Percentiles rank a stretch among this genome's conserved stretches.
Evolutionary conservation across 2,113 vertebrate species (phyloP).

Genomic region (Mastomys coucha): DNA sequence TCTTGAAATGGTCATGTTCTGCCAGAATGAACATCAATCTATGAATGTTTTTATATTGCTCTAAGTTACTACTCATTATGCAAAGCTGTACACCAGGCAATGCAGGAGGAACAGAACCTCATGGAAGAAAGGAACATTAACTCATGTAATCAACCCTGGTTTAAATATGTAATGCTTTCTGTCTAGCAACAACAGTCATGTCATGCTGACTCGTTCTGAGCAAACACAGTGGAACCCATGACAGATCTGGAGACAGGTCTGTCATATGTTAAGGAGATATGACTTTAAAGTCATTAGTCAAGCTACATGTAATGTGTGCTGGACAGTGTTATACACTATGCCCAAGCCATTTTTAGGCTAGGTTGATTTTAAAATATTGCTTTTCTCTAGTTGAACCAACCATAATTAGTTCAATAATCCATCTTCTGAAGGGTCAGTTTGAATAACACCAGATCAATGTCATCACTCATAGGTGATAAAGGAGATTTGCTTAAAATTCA

Average conservation of each 20-base stretch:
- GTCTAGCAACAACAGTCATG: not conserved
- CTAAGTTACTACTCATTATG: not conserved
- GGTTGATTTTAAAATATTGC: not conserved
- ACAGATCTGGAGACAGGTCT: not conserved
- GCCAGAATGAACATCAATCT: not conserved
- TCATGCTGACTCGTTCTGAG: not conserved
- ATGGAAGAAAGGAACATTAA: not conserved
- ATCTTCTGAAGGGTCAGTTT: slow-evolving; percentile 49
- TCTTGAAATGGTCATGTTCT: not conserved
- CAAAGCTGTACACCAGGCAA: not conserved
- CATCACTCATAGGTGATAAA: not conserved
- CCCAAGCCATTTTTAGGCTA: not conserved
- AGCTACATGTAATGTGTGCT: not conserved
- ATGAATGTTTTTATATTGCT: not conserved
- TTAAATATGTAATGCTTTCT: not conserved
- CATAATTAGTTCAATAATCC: not conserved
- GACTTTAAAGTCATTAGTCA: not conserved
- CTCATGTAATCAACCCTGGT: no score
- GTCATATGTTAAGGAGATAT: not conserved
- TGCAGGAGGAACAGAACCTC: not conserved
- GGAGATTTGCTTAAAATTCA: slow-evolving; percentile 27
- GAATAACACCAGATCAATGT: slow-evolving; percentile 37
- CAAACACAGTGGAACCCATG: not conserved
- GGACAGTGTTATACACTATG: not conserved
- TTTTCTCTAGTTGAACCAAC: slow-evolving; percentile 7